A percentile compares a stretch with the other conserved stretches of the same genome.
phyloP scores from a whole-genome alignment of 2,113 vertebrate species.

The Edolisoma coerulescens region DNA sequence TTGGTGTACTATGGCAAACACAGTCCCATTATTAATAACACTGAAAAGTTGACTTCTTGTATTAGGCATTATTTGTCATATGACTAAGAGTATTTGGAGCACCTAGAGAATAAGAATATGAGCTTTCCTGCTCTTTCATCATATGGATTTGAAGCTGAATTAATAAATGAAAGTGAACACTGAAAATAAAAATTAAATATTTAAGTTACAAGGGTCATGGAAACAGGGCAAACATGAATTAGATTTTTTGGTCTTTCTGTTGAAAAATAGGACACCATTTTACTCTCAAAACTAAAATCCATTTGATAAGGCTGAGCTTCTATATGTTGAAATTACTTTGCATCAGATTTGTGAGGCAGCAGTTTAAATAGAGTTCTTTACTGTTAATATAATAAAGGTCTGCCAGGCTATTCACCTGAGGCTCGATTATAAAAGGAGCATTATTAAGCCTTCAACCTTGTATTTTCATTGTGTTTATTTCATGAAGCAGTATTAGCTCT shows the following conservation, averaged over 20 bases:
- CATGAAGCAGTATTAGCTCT: neutral
- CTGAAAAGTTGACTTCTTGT: conserved; percentile 1
- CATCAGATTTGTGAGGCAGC: neutral
- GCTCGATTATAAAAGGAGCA: neutral
- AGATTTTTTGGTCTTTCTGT: neutral
- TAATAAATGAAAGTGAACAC: neutral
- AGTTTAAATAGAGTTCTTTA: neutral
- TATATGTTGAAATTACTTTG: neutral
- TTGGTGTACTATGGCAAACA: neutral
- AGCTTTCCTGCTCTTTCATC: neutral
- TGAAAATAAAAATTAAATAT: neutral
- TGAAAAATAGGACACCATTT: neutral
- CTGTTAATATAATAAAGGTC: neutral
- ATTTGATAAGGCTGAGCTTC: neutral
- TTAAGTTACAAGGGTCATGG: neutral
- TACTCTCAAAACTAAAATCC: neutral
- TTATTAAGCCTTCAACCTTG: neutral
- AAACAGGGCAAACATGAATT: neutral
- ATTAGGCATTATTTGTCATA: neutral
- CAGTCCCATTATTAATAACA: neutral
- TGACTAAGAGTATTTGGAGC: neutral
- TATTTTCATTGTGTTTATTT: conserved; percentile 21
- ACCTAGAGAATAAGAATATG: neutral
- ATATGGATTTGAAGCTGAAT: neutral
- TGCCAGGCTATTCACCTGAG: neutral